Base-by-base conservation (phyloP, 2,797 vertebrate genomes). In the Paratrypauchen microcephalus region DNA sequence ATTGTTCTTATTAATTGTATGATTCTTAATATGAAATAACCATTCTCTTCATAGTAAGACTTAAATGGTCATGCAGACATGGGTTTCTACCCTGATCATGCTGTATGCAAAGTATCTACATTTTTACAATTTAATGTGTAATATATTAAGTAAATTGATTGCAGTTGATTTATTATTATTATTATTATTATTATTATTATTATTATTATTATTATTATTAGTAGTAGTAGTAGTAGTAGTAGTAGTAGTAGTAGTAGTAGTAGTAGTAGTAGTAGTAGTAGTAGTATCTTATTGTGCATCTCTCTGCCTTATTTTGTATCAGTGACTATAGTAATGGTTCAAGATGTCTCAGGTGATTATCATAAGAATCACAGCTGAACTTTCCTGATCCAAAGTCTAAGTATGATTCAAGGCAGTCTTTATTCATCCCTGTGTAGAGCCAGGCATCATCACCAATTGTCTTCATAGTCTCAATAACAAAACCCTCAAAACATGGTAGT, bases 291-390 rank as follows among this genome's bases (percentile, higher is more conserved):
- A 57, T 15, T 24, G 13, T 3, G 23, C 13, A 30, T 58, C 16
- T 57, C 55, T 30, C n/a, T n/a, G 18, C 7, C 6, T n/a, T 52
- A n/a, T 9, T 30, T 19, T 30, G 66, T 26, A 4, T 12, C 55
- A 24, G 28, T 32, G 28, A 11, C 1, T 6, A 59, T 15, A 48
- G 76, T 67, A 71, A 75, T 75, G 75, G 69, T 81, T 83, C 23
- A 48, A 83, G 83, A 83, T 83, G 69, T 32, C 15, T 59, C 13
- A 24, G 74, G 77, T 86, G 69, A 91, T 91, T 91, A 87, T 86
- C 83, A 92, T 90, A 76, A 91, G 82, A 90, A 92, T 91, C 80
- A 57, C 83, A 66, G 47, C 79, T 84, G 82, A 85, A 83, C 82
- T 80, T 74, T 78, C 28, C 3, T 30, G 4, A 4, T 30, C 28